Base-by-base conservation (phyloP, 2,113 vertebrate species). In the Delphinapterus leucas region DNA sequence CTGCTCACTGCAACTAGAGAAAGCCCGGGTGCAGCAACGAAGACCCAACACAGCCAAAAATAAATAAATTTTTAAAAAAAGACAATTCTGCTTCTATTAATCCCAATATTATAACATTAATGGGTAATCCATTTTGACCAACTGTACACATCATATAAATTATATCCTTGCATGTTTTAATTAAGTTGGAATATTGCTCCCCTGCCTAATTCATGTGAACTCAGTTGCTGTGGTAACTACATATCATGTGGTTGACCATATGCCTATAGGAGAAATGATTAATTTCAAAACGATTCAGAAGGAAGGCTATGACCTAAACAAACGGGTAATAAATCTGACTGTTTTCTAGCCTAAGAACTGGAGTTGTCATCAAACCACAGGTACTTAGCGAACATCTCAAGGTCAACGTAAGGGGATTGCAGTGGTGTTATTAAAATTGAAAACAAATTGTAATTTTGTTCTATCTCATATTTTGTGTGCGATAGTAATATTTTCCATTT, bases 191-290 rank as follows among this genome's bases (percentile, higher is more conserved):
- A 93, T 91, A 82, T n/a, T 84, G 23, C 8, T 84, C 31, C 55
- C 84, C 23, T 87, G 41, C 36, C 49, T 90, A 96, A 80, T 87
- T 94, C 89, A 92, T 84, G 41, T 68, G 68, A 95, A 95, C 92
- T 92, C 77, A 60, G 86, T 86, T 67, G 20, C 23, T 77, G 2
- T 65, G 25, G 17, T 83, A 84, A 95, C 9, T n/a, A 80, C 38
- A 21, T 74, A 68, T 47, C 71, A 67, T 65, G 14, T 65, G 71
- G n/a, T 90, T 80, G 63, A 49, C 74, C 67, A 49, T 55, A 73
- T 26, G 31, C 36, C 73, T 70, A 70, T 2, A 74, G 36, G 21
- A 94, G 60, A 88, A 89, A 84, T 33, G 12, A 90, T 65, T 44
- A 55, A 84, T 80, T 95, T 74, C 68, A 79, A 86, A 96, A 85